A percentile compares a stretch with the other conserved stretches of the same genome.
Evolutionary conservation across 2,113 vertebrate genomes (phyloP).

Genomic region (Cromileptes altivelis): DNA sequence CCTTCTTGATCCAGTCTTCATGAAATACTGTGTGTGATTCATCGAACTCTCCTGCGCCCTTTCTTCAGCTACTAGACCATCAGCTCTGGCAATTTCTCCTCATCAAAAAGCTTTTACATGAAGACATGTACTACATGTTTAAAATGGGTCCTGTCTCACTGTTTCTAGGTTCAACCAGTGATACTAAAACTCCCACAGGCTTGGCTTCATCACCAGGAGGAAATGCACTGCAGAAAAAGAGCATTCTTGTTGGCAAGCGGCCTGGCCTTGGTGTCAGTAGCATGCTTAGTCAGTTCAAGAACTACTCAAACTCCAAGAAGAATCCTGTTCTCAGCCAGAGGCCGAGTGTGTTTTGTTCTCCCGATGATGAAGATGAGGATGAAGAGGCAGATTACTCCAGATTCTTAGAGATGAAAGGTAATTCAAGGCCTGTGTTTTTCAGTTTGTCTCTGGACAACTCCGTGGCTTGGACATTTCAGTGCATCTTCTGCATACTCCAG

Average conservation of each 20-base stretch:
- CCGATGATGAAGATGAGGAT: slow-evolving; percentile 91
- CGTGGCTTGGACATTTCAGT: slow-evolving; percentile 57
- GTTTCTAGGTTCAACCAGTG: slow-evolving; percentile 72
- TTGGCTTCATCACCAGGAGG: slow-evolving; percentile 65
- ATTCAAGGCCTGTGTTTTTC: slow-evolving; percentile 64
- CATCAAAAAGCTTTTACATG: background rate
- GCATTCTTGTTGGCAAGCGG: slow-evolving; percentile 88
- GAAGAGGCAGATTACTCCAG: slow-evolving; percentile 89
- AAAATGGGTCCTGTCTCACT: background rate
- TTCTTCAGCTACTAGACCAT: too few species aligned
- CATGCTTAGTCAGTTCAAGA: slow-evolving; percentile 90
- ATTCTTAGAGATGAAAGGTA: slow-evolving; percentile 88
- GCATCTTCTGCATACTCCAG: slow-evolving; percentile 53
- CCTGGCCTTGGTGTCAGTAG: slow-evolving; percentile 88
- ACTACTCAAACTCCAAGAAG: slow-evolving; percentile 89
- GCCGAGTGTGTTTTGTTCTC: slow-evolving; percentile 93
- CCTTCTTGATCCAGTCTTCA: too few species aligned
- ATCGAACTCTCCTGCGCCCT: too few species aligned
- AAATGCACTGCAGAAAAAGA: slow-evolving; percentile 79
- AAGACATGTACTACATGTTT: background rate
- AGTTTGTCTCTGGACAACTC: slow-evolving; percentile 44
- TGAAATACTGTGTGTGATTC: too few species aligned
- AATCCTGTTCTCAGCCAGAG: slow-evolving; percentile 86
- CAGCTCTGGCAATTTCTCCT: too few species aligned
- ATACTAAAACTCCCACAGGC: slow-evolving; percentile 68